These are phyloP conservation scores for Pectinophora gossypiella DNA, from an alignment of 1,140 invertebrate genomes.

Conservation along the genomic window DNA sequence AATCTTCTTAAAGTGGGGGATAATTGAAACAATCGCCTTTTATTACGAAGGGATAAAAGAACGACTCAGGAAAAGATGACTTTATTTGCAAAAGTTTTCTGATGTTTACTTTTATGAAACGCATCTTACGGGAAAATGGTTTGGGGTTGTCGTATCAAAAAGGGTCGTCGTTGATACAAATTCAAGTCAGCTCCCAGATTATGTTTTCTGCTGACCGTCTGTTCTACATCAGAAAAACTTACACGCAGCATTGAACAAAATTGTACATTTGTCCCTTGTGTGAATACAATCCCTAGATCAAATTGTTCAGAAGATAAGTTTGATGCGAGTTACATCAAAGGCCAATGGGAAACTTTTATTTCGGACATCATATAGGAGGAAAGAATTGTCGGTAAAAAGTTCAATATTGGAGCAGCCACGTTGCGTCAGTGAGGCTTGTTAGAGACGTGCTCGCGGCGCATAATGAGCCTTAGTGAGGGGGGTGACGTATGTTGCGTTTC, in stretches of 20 bases:
- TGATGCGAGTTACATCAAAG: no score
- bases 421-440: neutral
- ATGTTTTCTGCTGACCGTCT: neutral
- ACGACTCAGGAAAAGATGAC: no score
- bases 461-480: neutral
- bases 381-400: neutral
- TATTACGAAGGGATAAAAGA: no score
- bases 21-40: no score
- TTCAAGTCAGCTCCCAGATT: neutral
- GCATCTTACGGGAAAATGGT: no score
- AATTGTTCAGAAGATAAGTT: no score
- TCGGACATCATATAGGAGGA: neutral
- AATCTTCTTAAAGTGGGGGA: no score
- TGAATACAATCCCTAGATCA: no score
- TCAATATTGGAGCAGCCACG: constrained; percentile 1
- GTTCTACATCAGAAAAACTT: neutral
- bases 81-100: no score
- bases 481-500: neutral
- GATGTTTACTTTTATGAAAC: no score
- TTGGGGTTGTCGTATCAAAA: no score
- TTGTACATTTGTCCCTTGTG: neutral
- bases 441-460: neutral
- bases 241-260: neutral
- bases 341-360: neutral
- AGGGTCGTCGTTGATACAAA: neutral